Evolutionary conservation across 2,888 invertebrate genomes (phyloP), one percentile per base, ranked within the genome.

Genomic region (Epistrophe eligans): DNA sequence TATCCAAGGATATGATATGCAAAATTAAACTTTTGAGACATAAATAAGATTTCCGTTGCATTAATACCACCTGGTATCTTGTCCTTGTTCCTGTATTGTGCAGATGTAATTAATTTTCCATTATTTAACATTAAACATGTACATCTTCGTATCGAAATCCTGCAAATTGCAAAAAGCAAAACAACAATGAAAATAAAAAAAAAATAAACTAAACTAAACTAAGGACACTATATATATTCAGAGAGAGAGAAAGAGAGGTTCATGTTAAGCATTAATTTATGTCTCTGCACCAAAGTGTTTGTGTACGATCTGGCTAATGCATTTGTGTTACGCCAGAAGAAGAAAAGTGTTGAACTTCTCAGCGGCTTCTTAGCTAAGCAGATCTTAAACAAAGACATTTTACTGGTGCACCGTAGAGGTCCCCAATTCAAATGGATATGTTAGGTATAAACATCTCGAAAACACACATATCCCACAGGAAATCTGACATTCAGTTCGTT

Each of bases 51-150:
- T 62, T 77, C 48, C 35, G 45, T 71, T 71, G 71, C 57, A 64
- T 77, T 64, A 55, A 76, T 60, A 64, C 70, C 76, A 82, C 77
- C 71, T 66, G 66, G 71, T 71, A 45, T 11, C 64, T 32, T 82
- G 82, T 82, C 52, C 70, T 70, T 70, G 70, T 70, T 70, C n/a
- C 32, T 82, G 32, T 48, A 43, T 43, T 66, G 32, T 82, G 82
- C 82, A 82, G 77, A 82, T 82, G 82, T 82, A 82, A 77, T 82
- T 82, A 82, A 81, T 81, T 81, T 71, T 62, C 70, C 43, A 35
- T 73, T 60, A 45, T 77, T 77, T 77, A 76, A 77, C 77, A 71
- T 71, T 64, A 71, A 62, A 40, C 71, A 57, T 28, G 71, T 64
- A 66, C 64, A 77, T 81, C 71, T 57, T 66, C 35, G 71, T 64